phyloP scores from a whole-genome alignment of 2,797 vertebrate species.

The Tragopan temminckii region DNA sequence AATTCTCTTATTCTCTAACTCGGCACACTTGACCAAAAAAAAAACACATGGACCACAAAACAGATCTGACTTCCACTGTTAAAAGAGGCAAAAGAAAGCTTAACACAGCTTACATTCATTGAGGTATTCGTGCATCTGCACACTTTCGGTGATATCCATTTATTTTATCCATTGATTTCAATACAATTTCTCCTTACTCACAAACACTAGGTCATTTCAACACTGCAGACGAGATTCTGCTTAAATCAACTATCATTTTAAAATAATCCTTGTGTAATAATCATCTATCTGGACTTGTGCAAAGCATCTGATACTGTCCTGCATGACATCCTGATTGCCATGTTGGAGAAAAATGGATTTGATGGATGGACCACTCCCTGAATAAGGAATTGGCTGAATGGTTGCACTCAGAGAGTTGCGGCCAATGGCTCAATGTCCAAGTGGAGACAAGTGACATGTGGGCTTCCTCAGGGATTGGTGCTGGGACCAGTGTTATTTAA shows the following conservation, averaged over 20 bases:
- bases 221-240: neutral
- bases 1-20: neutral
- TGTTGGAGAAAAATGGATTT: too few relatives aligned
- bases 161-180: neutral
- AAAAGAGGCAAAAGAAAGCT: neutral
- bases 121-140: neutral
- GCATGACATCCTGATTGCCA: too few relatives aligned
- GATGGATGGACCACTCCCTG: too few relatives aligned
- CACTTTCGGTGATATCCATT: neutral
- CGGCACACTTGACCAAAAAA: neutral
- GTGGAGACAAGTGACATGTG: too few relatives aligned
- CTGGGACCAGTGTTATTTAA: too few relatives aligned
- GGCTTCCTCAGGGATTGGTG: too few relatives aligned
- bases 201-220: neutral
- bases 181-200: neutral
- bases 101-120: fast-evolving
- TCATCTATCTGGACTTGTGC: too few relatives aligned
- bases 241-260: neutral
- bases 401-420: too few relatives aligned
- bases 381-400: too few relatives aligned
- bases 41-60: neutral
- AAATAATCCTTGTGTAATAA: neutral
- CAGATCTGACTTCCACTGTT: neutral
- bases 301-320: too few relatives aligned
- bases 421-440: too few relatives aligned